These are phyloP conservation scores for Sebastes schlegelii DNA, from an alignment of 2,113 vertebrate species.

Conservation along the genomic window DNA sequence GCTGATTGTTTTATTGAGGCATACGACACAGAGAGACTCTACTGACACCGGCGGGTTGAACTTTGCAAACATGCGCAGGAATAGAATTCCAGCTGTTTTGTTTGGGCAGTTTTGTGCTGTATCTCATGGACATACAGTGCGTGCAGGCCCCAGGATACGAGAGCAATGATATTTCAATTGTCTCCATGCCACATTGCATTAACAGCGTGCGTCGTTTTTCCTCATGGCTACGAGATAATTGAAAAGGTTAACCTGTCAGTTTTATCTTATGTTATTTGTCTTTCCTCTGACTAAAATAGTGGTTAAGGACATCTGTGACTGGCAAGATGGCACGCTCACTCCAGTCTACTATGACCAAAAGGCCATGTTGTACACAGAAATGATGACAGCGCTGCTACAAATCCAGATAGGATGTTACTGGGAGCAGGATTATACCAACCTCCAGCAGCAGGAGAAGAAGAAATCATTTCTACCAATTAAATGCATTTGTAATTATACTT, in stretches of 20 bases:
- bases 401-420: conserved; percentile 13
- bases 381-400: conserved; percentile 37
- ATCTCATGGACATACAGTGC: conserved; percentile 50
- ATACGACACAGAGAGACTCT: conserved; percentile 47
- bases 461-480: not conserved
- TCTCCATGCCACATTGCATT: conserved; percentile 69
- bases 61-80: conserved; percentile 48
- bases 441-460: not conserved
- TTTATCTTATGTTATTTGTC: conserved; percentile 70
- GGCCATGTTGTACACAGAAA: conserved; percentile 47
- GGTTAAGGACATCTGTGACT: conserved; percentile 58
- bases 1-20: conserved; percentile 66
- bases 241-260: conserved; percentile 80
- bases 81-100: conserved; percentile 66
- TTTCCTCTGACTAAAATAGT: conserved; percentile 49
- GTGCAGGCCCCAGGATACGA: conserved; percentile 56
- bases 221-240: conserved; percentile 74
- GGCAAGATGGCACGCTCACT: conserved; percentile 55
- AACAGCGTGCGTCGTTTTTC: conserved; percentile 57
- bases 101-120: conserved; percentile 57
- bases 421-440: not conserved
- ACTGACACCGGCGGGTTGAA: conserved; percentile 58
- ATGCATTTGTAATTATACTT: conserved; percentile 4
- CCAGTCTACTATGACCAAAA: conserved; percentile 41
- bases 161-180: conserved; percentile 77